Evolutionary conservation across 2,113 vertebrate genomes (phyloP).

Genomic region (Hymenochirus boettgeri): DNA sequence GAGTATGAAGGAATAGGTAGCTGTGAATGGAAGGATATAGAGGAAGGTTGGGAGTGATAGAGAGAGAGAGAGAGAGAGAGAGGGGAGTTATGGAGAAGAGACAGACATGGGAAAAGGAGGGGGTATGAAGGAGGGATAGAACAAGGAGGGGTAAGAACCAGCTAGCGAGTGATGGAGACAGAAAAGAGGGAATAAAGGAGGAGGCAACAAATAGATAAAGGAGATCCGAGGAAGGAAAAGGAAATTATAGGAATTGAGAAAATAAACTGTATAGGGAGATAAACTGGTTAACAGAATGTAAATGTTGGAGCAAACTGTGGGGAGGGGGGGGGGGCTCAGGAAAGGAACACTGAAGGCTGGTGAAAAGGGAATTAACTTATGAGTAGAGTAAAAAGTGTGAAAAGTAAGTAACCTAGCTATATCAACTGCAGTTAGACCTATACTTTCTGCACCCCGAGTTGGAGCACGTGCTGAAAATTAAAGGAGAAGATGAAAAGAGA

Average conservation of each 20-base stretch:
- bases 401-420: background rate
- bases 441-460: too few relatives aligned
- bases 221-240: background rate
- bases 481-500: too few relatives aligned
- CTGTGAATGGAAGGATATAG: background rate
- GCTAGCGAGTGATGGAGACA: background rate
- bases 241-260: too few relatives aligned
- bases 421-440: background rate
- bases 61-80: background rate
- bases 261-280: background rate
- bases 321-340: background rate
- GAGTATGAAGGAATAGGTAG: constrained; percentile 13
- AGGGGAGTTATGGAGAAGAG: background rate
- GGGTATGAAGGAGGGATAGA: background rate
- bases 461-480: too few relatives aligned
- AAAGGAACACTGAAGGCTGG: background rate
- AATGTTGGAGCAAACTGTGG: background rate
- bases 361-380: background rate
- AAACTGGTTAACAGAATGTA: background rate
- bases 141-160: background rate
- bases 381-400: background rate
- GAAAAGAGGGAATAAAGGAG: background rate
- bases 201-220: background rate
- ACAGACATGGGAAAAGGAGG: background rate
- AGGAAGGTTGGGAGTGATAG: background rate